Base-by-base conservation (phyloP, 2,113 vertebrate genomes). In the Aythya baeri region DNA sequence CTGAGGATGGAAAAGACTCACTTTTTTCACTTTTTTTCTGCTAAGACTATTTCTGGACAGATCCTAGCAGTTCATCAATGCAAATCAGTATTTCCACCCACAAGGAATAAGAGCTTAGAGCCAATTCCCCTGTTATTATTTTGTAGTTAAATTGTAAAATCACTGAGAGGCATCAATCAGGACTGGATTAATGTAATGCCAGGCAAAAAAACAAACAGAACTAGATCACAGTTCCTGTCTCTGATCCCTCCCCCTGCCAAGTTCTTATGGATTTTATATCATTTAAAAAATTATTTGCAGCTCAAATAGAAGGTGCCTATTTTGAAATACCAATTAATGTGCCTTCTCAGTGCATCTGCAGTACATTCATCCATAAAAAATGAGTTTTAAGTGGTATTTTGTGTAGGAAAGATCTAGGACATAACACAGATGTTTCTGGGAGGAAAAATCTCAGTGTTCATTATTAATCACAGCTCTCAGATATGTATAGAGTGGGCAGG, bases 371-470 rank as follows among this genome's bases (percentile, higher is more conserved):
- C 78, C 63, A 43, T 74, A 80, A 94, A 94, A 94, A 85, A 93
- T 1, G 38, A 85, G 25, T 54, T 94, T 43, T 46, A 76, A 87
- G 54, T 66, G 81, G 25, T 70, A 22, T 62, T 94, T 89, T 76
- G 16, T 80, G 22, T 31, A 50, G 55, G 31, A 80, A 63, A 85
- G 66, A 91, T 87, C 31, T 94, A 59, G 93, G 89, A 76, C 67
- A n/a, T 54, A 93, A 78, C 79, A 65, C 84, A 84, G 86, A 91
- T 76, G 74, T 95, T 95, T 85, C 71, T 50, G 70, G 29, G 87
- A 70, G 67, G 66, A 44, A 68, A 78, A 73, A 70, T 50, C 65
- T 90, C 75, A 6, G 58, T 25, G 49, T 59, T 84, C 25, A 7
- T 61, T 78, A 57, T 91, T 91, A 66, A 89, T 94, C 81, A 66